Conservation (phyloP, 2,797 vertebrate genomes). For the Syncerus caffer region DNA sequence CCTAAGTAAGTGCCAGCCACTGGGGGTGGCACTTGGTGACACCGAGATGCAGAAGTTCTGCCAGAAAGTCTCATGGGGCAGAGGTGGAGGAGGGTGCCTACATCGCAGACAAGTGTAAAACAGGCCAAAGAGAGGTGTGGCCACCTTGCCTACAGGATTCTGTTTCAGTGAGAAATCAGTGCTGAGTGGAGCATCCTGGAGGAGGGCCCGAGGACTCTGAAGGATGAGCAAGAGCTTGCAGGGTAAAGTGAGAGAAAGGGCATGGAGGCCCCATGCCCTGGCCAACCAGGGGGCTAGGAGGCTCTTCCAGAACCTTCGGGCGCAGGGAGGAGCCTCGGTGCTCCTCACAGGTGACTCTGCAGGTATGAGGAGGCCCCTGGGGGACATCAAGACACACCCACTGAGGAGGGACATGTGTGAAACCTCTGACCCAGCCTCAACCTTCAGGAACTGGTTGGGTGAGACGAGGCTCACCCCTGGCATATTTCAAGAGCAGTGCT, state of each 20-base stretch:
- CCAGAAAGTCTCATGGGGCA: neutral
- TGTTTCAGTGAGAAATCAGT: neutral
- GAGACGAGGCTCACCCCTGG: neutral
- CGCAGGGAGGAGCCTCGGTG: neutral
- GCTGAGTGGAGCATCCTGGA: neutral
- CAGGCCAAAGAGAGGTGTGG: neutral
- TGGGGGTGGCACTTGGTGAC: neutral
- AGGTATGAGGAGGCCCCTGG: neutral
- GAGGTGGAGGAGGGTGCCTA: neutral
- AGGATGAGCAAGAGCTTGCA: neutral
- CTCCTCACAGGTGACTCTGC: neutral
- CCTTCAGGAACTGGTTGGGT: neutral
- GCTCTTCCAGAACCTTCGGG: neutral
- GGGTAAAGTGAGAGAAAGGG: neutral
- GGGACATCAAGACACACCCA: neutral
- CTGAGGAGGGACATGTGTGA: neutral
- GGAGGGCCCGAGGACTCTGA: neutral
- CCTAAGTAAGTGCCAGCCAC: no score
- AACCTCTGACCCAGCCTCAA: neutral
- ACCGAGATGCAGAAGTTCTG: neutral
- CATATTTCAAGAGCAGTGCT: neutral
- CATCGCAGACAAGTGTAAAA: neutral
- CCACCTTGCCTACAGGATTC: no score
- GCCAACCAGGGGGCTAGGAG: neutral
- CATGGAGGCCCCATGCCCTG: neutral